These are phyloP conservation scores for Rhopalosiphum padi DNA, from an alignment of 1,140 invertebrate species.

Conservation along the genomic window DNA sequence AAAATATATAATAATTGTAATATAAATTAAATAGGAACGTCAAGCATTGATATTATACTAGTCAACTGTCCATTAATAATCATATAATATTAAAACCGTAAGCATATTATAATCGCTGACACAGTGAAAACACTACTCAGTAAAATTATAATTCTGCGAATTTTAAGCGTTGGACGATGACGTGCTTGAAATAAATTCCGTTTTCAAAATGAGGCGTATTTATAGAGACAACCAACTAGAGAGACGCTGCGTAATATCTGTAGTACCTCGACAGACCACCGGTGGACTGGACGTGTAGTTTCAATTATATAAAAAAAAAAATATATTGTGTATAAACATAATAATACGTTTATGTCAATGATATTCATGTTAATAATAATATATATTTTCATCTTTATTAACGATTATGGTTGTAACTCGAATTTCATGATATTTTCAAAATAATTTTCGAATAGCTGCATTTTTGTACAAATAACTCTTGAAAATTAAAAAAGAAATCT, in stretches of 20 bases:
- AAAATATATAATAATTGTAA: neutral
- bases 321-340: neutral
- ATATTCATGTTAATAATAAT: no score
- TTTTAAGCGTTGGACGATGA: neutral
- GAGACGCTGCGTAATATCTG: neutral
- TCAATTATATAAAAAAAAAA: neutral
- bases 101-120: neutral
- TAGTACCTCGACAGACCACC: neutral
- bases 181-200: neutral
- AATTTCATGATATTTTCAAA: neutral
- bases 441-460: neutral
- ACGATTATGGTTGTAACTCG: neutral
- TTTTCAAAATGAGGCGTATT: neutral
- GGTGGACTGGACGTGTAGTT: neutral
- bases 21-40: neutral
- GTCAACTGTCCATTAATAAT: neutral
- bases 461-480: neutral
- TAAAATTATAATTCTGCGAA: neutral
- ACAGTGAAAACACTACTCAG: neutral
- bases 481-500: neutral
- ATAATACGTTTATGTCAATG: neutral
- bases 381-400: neutral
- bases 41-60: neutral
- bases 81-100: neutral
- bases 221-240: neutral